Evolutionary conservation across 2,113 vertebrate species (phyloP).

Genomic region (Mixornis gularis): DNA sequence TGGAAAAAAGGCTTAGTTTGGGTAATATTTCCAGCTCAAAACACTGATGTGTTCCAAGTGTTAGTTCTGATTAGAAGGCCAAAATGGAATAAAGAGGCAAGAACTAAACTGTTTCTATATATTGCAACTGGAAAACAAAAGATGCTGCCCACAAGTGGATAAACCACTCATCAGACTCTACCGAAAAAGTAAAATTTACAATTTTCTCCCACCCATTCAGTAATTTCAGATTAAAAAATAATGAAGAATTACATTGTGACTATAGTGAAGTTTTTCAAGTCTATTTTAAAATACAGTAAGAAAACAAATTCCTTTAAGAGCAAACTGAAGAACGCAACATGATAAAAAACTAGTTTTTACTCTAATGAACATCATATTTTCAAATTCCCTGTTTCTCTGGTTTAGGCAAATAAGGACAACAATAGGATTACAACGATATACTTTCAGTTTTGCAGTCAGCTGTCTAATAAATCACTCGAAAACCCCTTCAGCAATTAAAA

Average conservation of each 20-base stretch:
- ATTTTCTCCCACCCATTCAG: background rate
- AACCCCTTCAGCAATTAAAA: background rate
- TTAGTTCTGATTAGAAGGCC: background rate
- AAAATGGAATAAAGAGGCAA: background rate
- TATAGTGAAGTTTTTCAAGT: background rate
- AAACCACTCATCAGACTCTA: background rate
- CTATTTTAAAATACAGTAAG: background rate
- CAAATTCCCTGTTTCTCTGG: background rate
- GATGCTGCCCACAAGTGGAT: background rate
- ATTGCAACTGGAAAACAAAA: background rate
- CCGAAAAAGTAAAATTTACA: background rate
- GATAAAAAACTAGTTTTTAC: background rate
- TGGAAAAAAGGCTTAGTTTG: background rate
- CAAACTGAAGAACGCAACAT: background rate
- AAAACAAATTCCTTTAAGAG: background rate
- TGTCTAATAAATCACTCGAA: slow-evolving; percentile 10
- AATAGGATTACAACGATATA: background rate
- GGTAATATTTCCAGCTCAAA: background rate
- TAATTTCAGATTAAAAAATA: background rate
- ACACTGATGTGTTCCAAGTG: accelerated
- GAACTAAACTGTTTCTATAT: background rate
- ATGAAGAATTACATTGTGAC: background rate
- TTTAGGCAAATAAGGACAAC: background rate
- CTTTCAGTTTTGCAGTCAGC: background rate
- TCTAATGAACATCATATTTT: background rate